These are phyloP conservation scores for Sebastes goodei DNA, from an alignment of 2,797 vertebrate genomes.

Conservation along the genomic window DNA sequence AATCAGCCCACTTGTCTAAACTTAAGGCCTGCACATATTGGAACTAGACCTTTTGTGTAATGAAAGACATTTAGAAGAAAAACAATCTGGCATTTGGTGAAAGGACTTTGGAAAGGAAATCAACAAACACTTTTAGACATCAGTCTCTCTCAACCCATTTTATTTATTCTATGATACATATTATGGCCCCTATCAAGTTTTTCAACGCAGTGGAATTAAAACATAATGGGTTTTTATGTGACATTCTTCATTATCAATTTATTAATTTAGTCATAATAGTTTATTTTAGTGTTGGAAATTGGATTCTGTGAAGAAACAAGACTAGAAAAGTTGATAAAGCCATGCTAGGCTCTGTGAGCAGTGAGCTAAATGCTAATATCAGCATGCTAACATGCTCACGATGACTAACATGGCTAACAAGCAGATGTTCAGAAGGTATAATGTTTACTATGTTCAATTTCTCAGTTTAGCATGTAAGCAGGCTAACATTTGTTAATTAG, in stretches of 20 bases:
- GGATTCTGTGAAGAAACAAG: not conserved
- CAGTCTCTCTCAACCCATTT: not conserved
- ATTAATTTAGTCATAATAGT: not conserved
- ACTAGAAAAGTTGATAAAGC: not conserved
- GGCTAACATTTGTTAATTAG: not conserved
- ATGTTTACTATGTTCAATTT: too few species aligned
- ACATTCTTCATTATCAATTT: not conserved
- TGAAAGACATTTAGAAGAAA: conserved; percentile 26
- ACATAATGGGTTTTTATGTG: not conserved
- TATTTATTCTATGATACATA: not conserved
- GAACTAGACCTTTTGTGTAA: conserved; percentile 23
- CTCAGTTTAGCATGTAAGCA: not conserved
- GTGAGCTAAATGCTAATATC: not conserved
- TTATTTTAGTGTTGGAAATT: not conserved
- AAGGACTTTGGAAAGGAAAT: conserved; percentile 21
- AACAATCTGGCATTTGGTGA: not conserved
- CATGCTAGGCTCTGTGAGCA: not conserved
- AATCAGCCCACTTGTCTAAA: conserved; percentile 31
- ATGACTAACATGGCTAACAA: too few species aligned
- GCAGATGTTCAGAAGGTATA: too few species aligned
- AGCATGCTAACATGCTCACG: too few species aligned
- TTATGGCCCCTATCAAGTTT: not conserved
- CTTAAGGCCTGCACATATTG: conserved; percentile 14
- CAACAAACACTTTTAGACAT: not conserved
- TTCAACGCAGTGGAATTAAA: not conserved